phyloP scores from a whole-genome alignment of 2,797 vertebrate species.

The Sebastes elongatus region DNA sequence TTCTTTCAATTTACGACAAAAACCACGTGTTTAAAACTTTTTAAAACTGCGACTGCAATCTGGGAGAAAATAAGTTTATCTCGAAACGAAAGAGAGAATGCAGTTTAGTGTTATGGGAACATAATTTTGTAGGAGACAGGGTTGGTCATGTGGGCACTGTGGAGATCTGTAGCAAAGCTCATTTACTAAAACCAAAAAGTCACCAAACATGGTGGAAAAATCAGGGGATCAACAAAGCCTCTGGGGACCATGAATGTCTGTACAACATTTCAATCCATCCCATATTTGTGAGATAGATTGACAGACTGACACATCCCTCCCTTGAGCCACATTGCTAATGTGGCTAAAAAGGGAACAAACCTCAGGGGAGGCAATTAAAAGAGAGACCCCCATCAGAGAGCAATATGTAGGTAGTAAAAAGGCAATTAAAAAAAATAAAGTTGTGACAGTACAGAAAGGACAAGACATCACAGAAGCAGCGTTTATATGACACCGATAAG shows the following conservation, averaged over 20 bases:
- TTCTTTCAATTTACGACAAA: accelerated
- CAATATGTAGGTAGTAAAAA: not conserved
- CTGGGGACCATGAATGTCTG: not conserved
- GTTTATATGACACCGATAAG: not conserved
- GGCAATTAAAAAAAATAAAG: not conserved
- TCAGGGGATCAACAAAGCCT: not conserved
- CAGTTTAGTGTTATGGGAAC: no score
- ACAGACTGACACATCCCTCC: not conserved
- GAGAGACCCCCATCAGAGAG: not conserved
- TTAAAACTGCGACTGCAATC: no score
- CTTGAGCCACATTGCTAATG: not conserved
- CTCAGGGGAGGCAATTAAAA: conserved; percentile 22
- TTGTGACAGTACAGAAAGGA: not conserved
- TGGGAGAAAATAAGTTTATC: no score
- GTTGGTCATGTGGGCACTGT: not conserved
- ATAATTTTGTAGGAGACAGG: no score
- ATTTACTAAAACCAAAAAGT: not conserved
- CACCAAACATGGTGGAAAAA: not conserved
- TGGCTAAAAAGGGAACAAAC: not conserved
- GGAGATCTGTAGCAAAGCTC: not conserved
- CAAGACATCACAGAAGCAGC: not conserved
- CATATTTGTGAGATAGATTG: not conserved
- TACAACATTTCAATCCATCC: not conserved
- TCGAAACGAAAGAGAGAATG: no score
- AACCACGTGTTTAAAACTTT: no score